Conservation (phyloP, 2,113 vertebrate species). For the zebrafish (Danio rerio) region GRCz12tu NC_133189.1:6093001-6093500, state of each 20-base stretch:
- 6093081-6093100: slow-evolving; percentile 23
- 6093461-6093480: slow-evolving; percentile 79
- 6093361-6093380: slow-evolving; percentile 60
- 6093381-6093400: slow-evolving; percentile 37
- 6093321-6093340: slow-evolving; percentile 73
- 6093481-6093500: slow-evolving; percentile 71
- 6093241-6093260: slow-evolving; percentile 81
- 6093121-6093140: slow-evolving; percentile 44
- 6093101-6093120: slow-evolving; percentile 45
- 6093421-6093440: slow-evolving; percentile 71
- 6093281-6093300: slow-evolving; percentile 81
- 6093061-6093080: background rate
- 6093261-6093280: slow-evolving; percentile 87
- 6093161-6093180: slow-evolving; percentile 75
- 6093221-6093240: slow-evolving; percentile 84
- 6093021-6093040: slow-evolving; percentile 40
- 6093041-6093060: slow-evolving; percentile 21
- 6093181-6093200: slow-evolving; percentile 58
- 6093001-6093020: slow-evolving; percentile 17
- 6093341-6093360: slow-evolving; percentile 30
- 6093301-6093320: slow-evolving; percentile 87
- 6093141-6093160: slow-evolving; percentile 78
- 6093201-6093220: slow-evolving; percentile 82
- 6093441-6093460: slow-evolving; percentile 77
- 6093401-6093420: slow-evolving; percentile 64